Conservation (phyloP, 2,888 invertebrate genomes). For the Xestia sexstrigata region DNA sequence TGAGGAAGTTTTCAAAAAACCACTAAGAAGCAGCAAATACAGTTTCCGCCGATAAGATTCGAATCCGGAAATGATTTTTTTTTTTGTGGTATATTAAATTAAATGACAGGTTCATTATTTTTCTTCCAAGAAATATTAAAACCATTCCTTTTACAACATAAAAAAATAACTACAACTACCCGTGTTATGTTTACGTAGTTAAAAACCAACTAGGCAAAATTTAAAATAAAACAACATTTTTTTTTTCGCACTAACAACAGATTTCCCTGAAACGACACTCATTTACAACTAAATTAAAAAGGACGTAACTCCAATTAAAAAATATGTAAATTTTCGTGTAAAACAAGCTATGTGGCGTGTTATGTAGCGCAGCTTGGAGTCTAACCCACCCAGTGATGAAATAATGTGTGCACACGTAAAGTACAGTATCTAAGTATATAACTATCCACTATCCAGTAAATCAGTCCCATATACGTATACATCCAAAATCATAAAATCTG, state of each 20-base stretch:
- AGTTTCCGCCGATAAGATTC: neutral
- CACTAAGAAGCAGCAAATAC: neutral
- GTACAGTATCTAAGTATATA: neutral
- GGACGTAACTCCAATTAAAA: conserved; percentile 44
- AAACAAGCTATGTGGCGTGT: conserved; percentile 32
- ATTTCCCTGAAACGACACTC: conserved; percentile 44
- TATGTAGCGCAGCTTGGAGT: conserved; percentile 7
- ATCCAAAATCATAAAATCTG: too few species aligned
- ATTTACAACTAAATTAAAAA: conserved; percentile 63
- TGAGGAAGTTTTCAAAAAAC: neutral
- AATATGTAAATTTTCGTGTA: conserved; percentile 49
- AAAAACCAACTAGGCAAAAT: conserved; percentile 11
- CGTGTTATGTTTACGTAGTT: neutral
- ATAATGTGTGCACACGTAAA: neutral
- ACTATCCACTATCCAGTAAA: neutral
- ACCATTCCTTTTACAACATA: neutral
- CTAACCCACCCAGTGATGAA: neutral
- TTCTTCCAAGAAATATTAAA: neutral
- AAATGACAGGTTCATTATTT: neutral
- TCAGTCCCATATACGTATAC: neutral
- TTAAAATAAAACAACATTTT: conserved; percentile 19
- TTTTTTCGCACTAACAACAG: conserved; percentile 30
- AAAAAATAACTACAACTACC: conserved; percentile 9
- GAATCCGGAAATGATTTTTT: neutral
- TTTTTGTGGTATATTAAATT: neutral